These are phyloP conservation scores for Congeria kusceri DNA, from an alignment of 2,888 invertebrate species.

Conservation along the genomic window DNA sequence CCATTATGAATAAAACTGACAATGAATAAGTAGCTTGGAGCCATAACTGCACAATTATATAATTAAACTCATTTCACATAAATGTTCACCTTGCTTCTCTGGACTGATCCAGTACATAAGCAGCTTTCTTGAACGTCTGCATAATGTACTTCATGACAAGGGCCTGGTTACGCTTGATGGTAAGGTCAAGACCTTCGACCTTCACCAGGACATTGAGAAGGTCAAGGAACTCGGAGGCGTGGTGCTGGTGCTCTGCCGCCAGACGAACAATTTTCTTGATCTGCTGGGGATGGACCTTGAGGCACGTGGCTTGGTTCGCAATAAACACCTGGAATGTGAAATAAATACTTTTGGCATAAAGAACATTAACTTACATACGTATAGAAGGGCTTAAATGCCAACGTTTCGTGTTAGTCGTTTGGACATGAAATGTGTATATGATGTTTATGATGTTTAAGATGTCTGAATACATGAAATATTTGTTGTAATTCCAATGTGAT, in stretches of 20 bases:
- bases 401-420: too few relatives aligned
- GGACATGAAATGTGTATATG: too few relatives aligned
- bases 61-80: too few relatives aligned
- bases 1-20: too few relatives aligned
- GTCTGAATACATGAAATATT: too few relatives aligned
- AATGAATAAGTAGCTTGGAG: too few relatives aligned
- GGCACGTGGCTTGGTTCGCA: slow-evolving; percentile 83
- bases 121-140: slow-evolving; percentile 84
- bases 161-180: slow-evolving; percentile 84
- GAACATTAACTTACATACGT: too few relatives aligned
- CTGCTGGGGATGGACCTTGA: slow-evolving; percentile 83
- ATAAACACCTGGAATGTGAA: slow-evolving; percentile 78
- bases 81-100: slow-evolving; percentile 76
- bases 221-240: slow-evolving; percentile 83
- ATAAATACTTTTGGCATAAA: too few relatives aligned
- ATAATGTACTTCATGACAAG: slow-evolving; percentile 85
- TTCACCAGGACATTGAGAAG: slow-evolving; percentile 82
- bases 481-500: too few relatives aligned
- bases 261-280: slow-evolving; percentile 82
- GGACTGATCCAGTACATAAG: slow-evolving; percentile 82
- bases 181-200: slow-evolving; percentile 82
- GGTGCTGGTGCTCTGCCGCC: slow-evolving; percentile 80
- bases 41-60: too few relatives aligned
- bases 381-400: too few relatives aligned
- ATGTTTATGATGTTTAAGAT: too few relatives aligned